Conservation (phyloP, 2,113 vertebrate species). For the Corythaixoides concolor region DNA sequence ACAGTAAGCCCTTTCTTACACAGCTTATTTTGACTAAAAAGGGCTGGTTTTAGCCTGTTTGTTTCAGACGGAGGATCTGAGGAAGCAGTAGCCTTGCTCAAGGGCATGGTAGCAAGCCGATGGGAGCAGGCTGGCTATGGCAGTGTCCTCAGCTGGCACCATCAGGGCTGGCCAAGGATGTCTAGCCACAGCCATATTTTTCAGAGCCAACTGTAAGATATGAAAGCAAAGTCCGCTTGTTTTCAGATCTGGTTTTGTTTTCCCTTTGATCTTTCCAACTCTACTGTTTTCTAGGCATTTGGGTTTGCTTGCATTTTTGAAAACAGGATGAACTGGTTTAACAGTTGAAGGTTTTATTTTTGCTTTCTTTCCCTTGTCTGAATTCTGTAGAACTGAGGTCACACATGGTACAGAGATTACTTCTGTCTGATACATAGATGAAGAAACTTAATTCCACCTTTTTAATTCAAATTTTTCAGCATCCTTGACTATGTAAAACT, state of each 20-base stretch:
- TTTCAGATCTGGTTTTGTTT: not conserved
- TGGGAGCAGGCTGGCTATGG: not conserved
- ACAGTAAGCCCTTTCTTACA: not conserved
- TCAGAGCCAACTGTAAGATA: not conserved
- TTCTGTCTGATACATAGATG: not conserved
- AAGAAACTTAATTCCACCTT: not conserved
- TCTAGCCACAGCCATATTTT: constrained; percentile 1
- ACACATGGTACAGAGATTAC: not conserved
- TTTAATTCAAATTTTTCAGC: not conserved
- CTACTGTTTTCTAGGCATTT: not conserved
- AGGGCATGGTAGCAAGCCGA: not conserved
- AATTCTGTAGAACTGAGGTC: not conserved
- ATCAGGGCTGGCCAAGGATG: not conserved
- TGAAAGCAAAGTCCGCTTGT: not conserved
- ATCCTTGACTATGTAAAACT: not conserved
- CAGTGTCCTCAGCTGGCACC: not conserved
- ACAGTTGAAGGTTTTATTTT: not conserved
- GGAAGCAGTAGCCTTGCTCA: not conserved
- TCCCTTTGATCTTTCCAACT: constrained; percentile 11
- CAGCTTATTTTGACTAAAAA: not conserved
- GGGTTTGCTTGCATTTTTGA: not conserved
- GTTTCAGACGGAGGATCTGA: not conserved
- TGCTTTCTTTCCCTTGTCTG: not conserved
- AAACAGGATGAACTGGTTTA: not conserved
- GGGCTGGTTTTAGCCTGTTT: not conserved